phyloP scores from a whole-genome alignment of 2,888 invertebrate genomes.

The Pterostichus madidus region DNA sequence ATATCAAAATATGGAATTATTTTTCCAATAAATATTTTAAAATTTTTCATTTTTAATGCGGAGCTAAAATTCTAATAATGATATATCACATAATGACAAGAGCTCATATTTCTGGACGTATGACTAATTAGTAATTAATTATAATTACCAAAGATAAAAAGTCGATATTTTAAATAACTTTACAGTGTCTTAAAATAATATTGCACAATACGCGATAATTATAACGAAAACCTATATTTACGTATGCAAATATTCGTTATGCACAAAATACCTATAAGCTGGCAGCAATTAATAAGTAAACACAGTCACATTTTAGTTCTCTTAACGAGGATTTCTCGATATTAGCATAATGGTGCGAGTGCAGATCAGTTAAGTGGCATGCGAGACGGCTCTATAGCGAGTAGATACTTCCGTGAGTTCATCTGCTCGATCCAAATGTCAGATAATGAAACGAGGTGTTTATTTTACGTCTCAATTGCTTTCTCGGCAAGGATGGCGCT shows the following conservation, averaged over 20 bases:
- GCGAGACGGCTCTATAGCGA: conserved; percentile 6
- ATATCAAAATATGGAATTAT: too few relatives aligned
- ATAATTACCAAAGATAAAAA: not conserved
- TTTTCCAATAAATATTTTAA: too few relatives aligned
- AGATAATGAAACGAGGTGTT: conserved; percentile 64
- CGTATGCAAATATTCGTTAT: conserved; percentile 40
- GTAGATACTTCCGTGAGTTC: conserved; percentile 49
- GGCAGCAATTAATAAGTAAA: conserved; percentile 54
- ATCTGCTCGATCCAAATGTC: conserved; percentile 64
- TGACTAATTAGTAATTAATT: too few relatives aligned
- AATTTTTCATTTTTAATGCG: too few relatives aligned
- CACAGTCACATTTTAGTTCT: conserved; percentile 29
- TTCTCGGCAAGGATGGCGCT: conserved; percentile 8
- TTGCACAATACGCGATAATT: not conserved
- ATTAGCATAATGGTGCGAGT: conserved; percentile 55
- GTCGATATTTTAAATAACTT: not conserved
- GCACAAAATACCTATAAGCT: conserved; percentile 55
- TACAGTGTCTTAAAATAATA: not conserved
- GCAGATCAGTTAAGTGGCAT: conserved; percentile 17
- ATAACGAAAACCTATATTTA: not conserved
- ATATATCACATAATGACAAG: too few relatives aligned
- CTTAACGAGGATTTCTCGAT: conserved; percentile 49
- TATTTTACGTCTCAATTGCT: conserved; percentile 66
- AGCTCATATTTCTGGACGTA: too few relatives aligned
- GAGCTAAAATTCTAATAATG: too few relatives aligned